Evolutionary conservation across 2,797 vertebrate species (phyloP).

Genomic region (Brachymystax lenok): DNA sequence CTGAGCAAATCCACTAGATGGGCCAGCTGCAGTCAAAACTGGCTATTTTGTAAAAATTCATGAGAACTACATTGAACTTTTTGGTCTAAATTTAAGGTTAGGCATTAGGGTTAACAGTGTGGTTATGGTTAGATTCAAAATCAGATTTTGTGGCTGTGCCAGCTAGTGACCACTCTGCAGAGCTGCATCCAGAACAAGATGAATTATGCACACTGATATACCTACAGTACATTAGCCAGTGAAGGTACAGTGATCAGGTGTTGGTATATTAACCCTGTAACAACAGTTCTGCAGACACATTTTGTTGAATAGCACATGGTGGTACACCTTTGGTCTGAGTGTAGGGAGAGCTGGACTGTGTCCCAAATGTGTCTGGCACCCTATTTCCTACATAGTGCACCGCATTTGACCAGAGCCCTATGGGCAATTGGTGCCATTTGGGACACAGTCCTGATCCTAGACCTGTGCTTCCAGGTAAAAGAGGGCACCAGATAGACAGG

Average conservation of each 20-base stretch:
- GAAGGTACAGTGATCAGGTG: conserved; percentile 18
- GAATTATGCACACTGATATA: background rate
- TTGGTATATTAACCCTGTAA: conserved; percentile 23
- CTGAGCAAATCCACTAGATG: no score
- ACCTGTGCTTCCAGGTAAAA: background rate
- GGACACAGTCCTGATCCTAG: background rate
- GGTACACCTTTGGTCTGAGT: conserved; percentile 21
- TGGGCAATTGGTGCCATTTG: background rate
- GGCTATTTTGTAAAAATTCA: no score
- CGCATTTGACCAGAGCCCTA: background rate
- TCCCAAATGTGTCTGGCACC: background rate
- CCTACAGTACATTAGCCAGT: conserved; percentile 29
- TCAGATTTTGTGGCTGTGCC: no score
- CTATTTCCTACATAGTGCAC: background rate
- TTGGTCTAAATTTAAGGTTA: no score
- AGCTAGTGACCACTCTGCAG: no score
- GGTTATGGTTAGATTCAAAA: no score
- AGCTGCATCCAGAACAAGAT: no score
- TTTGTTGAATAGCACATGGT: conserved; percentile 25
- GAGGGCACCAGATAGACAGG: background rate
- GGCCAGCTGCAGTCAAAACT: no score
- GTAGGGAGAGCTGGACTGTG: background rate
- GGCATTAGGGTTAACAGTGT: no score
- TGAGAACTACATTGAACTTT: no score
- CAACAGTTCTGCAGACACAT: conserved; percentile 32